phyloP scores from a whole-genome alignment of 2,797 vertebrate genomes.

The Cygnus olor region DNA sequence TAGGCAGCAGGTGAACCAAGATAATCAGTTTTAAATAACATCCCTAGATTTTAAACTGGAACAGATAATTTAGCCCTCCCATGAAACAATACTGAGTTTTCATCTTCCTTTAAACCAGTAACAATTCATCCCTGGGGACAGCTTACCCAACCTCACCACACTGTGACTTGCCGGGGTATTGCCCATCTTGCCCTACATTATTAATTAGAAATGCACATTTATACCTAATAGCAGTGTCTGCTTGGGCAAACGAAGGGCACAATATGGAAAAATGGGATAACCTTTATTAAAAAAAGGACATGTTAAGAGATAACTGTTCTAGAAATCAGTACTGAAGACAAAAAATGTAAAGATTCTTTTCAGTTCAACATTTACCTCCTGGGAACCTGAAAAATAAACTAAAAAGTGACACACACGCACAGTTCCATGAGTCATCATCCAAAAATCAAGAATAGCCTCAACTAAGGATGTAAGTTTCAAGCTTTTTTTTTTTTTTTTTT shows the following conservation, averaged over 20 bases:
- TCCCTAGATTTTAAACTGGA: background rate
- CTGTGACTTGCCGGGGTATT: background rate
- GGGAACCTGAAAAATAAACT: background rate
- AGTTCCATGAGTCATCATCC: background rate
- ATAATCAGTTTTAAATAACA: constrained; percentile 25
- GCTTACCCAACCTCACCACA: background rate
- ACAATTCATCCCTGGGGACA: background rate
- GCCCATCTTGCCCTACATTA: background rate
- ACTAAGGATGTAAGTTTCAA: background rate
- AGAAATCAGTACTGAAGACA: background rate
- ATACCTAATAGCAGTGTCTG: background rate
- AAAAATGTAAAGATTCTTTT: background rate
- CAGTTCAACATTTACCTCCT: background rate
- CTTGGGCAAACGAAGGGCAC: background rate
- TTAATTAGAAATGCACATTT: background rate
- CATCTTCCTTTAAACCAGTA: constrained; percentile 32
- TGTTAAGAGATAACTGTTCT: background rate
- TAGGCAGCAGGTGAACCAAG: constrained; percentile 20
- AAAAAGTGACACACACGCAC: background rate
- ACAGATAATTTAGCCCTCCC: constrained; percentile 7
- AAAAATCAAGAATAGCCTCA: background rate
- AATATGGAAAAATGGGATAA: background rate
- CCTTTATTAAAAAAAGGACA: background rate
- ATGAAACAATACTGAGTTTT: constrained; percentile 30
- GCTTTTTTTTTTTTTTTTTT: background rate